Evolutionary conservation across 2,888 invertebrate genomes (phyloP), one percentile per base, ranked within the genome.

Genomic region (Nemotelus pantherinus): DNA sequence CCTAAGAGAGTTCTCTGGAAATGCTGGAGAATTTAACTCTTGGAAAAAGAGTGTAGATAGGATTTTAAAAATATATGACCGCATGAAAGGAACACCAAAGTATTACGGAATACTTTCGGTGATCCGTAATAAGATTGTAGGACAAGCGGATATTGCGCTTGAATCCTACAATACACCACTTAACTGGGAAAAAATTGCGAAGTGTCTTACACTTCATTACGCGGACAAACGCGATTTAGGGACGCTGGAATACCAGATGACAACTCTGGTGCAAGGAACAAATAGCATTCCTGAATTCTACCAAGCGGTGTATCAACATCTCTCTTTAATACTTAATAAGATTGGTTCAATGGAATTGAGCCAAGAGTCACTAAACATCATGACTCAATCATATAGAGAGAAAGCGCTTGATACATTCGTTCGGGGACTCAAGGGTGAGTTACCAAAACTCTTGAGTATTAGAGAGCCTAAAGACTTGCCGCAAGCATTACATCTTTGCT

Each of bases 81-180:
- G n/a, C n/a, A n/a, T n/a, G n/a, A n/a, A n/a, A 50, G 68, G 68
- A n/a, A 70, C 70, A 2, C 70, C 55, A 6, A 70, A 70, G 43
- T 70, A 3, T 70, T n/a, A n/a, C n/a, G n/a, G n/a, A n/a, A n/a
- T n/a, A n/a, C n/a, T n/a, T 68, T 58, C 70, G 5, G 47, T 74
- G 3, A 77, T 79, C 3, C 43, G 79, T 10, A 80, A 80, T 25
- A 80, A 80, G 48, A 78, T 80, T 3, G 63, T 68, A 50, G 78
- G 78, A 9, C 53, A 76, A 3, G 79, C 76, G 4, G 80, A 80
- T 53, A 77, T 65, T n/a, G 78, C 76, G 3, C 45, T 80, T 39
- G 79, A 80, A 48, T 79, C 78, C 2, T 77, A 77, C 71, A 77
- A n/a, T n/a, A 72, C 77, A 4, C 78, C 78, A 10, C 63, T 79